Evolutionary conservation across 2,797 vertebrate genomes (phyloP).

Genomic region (Spondyliosoma cantharus): DNA sequence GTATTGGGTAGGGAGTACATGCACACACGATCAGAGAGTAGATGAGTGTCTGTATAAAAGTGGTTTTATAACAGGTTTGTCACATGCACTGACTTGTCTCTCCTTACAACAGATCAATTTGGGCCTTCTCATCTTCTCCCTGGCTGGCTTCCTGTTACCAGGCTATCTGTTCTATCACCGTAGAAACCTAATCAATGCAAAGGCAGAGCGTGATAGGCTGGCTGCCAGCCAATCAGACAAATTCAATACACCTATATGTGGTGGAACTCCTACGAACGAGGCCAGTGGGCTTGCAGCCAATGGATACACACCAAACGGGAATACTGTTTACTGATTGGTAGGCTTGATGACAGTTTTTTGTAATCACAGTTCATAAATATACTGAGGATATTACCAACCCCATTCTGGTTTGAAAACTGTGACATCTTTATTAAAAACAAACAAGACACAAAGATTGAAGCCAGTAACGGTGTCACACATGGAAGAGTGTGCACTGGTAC

Average conservation of each 20-base stretch:
- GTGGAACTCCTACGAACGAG: slow-evolving; percentile 31
- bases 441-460: not conserved
- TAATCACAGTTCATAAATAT: slow-evolving; percentile 1
- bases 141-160: slow-evolving; percentile 88
- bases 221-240: slow-evolving; percentile 45
- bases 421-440: slow-evolving; percentile 12
- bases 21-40: not conserved
- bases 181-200: slow-evolving; percentile 73
- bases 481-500: not conserved
- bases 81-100: slow-evolving; percentile 33
- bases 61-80: slow-evolving; percentile 1
- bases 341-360: too few relatives aligned
- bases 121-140: slow-evolving; percentile 86
- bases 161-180: slow-evolving; percentile 88
- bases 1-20: slow-evolving; percentile 86
- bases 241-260: slow-evolving; percentile 42
- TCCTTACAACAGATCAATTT: slow-evolving; percentile 86
- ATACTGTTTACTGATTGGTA: slow-evolving; percentile 9
- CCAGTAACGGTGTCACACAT: not conserved
- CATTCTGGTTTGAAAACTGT: not conserved
- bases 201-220: slow-evolving; percentile 31
- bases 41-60: not conserved
- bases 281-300: slow-evolving; percentile 40
- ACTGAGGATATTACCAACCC: not conserved
- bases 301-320: slow-evolving; percentile 29